Evolutionary conservation across 2,113 vertebrate species (phyloP), one percentile per base, ranked within the genome.

Genomic region (Chunga burmeisteri): DNA sequence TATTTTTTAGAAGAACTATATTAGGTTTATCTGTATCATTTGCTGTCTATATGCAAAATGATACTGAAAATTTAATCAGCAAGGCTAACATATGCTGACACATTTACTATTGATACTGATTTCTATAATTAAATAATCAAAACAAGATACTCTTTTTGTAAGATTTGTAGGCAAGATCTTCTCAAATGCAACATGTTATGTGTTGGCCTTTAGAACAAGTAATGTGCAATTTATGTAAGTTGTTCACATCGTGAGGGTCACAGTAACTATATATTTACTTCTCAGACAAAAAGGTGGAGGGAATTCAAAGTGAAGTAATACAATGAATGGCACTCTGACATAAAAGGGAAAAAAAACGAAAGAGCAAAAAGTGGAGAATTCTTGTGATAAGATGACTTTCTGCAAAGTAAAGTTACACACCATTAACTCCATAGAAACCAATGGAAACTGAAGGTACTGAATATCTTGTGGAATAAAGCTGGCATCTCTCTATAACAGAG

Each of bases 301-400:
- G 16, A 78, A 83, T 66, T 92, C 11, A 36, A 66, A 62, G 7
- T 65, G 46, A 73, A 56, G 4, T 36, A 66, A 15, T 55, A 30
- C 40, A 27, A 13, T 34, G 16, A 21, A 17, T 78, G 8, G 0
- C 10, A 80, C 2, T 67, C 17, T 49, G 40, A 29, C 0, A 0
- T 36, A 49, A 63, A 10, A 63, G 4, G 17, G 38, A 38, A 38
- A 38, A 66, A 66, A 79, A 77, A 29, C 6, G 42, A 23, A 77
- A 75, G 1, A 55, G 50, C 4, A 62, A 85, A 74, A 30, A 34
- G 1, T 18, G 59, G 14, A 72, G 0, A 44, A 53, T 53, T 46
- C 3, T 34, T 59, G 6, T 21, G 13, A 50, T 36, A 14, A 25
- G 14, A 32, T n/a, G 2, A 32, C 11, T 65, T 87, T 52, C 25